Conservation (phyloP, 92 coral and sea anemone species). For the Palythoa caribaeorum region DNA sequence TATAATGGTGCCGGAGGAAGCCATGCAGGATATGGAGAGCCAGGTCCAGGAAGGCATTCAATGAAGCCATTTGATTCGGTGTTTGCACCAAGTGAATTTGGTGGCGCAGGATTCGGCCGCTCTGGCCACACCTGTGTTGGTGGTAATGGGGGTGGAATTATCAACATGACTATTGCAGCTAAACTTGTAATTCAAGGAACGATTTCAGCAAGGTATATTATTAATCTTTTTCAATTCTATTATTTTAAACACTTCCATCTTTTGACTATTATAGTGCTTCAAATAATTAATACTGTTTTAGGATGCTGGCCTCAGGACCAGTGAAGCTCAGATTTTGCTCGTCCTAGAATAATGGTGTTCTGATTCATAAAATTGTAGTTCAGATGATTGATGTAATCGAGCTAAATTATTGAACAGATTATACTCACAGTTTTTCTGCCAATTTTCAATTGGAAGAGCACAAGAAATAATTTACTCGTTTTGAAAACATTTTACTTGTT, state of each 20-base stretch:
- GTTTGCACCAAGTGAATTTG: constrained; percentile 52
- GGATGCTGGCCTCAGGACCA: too few relatives aligned
- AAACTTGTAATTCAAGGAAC: constrained; percentile 57
- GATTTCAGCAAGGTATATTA: constrained; percentile 63
- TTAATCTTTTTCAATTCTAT: background rate
- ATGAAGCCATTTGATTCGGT: constrained; percentile 62
- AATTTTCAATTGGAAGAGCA: too few relatives aligned
- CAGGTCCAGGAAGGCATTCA: constrained; percentile 48
- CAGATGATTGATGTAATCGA: too few relatives aligned
- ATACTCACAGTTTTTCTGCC: too few relatives aligned
- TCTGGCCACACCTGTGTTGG: constrained; percentile 13
- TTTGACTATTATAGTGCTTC: background rate
- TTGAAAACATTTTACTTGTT: too few relatives aligned
- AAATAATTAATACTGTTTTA: too few relatives aligned
- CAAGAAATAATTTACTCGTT: too few relatives aligned
- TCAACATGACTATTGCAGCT: constrained; percentile 52
- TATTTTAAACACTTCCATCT: too few relatives aligned
- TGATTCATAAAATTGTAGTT: too few relatives aligned
- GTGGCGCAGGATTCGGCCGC: constrained; percentile 70
- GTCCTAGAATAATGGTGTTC: too few relatives aligned
- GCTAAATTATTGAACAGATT: too few relatives aligned
- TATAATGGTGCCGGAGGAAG: constrained; percentile 63
- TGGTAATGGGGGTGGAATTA: constrained; percentile 70
- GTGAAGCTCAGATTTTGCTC: too few relatives aligned
- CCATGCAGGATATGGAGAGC: constrained; percentile 70